Percentiles rank a stretch among this genome's conserved stretches.
Evolutionary conservation across 2,888 invertebrate species (phyloP).

Genomic region (Tinea pellionella): DNA sequence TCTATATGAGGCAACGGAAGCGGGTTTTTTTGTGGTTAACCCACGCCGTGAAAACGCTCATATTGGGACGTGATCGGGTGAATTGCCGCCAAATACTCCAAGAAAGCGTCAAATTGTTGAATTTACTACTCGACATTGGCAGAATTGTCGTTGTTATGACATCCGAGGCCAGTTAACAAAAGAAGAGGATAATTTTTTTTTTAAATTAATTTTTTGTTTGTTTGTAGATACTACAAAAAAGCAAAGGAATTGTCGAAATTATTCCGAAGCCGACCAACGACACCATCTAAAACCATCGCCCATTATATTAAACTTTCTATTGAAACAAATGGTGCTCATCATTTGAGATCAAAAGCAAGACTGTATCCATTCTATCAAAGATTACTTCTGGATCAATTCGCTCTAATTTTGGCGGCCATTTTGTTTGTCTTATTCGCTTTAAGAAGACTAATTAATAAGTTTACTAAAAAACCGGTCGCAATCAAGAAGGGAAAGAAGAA

Average conservation of each 20-base stretch:
- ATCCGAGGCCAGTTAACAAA: too few relatives aligned
- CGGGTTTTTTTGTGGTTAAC: too few relatives aligned
- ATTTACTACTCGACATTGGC: too few relatives aligned
- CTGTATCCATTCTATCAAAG: conserved; percentile 36
- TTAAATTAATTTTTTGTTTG: too few relatives aligned
- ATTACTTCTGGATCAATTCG: conserved; percentile 35
- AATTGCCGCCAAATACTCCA: too few relatives aligned
- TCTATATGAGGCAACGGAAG: too few relatives aligned
- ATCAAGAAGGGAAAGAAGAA: not conserved
- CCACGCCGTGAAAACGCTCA: too few relatives aligned
- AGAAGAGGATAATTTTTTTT: too few relatives aligned
- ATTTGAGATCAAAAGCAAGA: conserved; percentile 31
- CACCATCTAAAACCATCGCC: conserved; percentile 30
- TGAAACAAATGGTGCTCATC: conserved; percentile 36
- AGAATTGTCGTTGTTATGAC: too few relatives aligned
- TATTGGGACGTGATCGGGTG: too few relatives aligned
- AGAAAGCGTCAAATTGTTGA: too few relatives aligned
- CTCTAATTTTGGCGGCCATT: conserved; percentile 16
- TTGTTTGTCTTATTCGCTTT: not conserved
- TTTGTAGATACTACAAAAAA: conserved; percentile 34
- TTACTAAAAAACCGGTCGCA: not conserved
- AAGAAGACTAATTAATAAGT: not conserved
- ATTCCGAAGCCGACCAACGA: conserved; percentile 32
- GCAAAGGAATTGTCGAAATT: conserved; percentile 33
- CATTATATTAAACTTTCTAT: conserved; percentile 41